Conservation (phyloP, 2,797 vertebrate species). For the Brachyrhaphis roseni region DNA sequence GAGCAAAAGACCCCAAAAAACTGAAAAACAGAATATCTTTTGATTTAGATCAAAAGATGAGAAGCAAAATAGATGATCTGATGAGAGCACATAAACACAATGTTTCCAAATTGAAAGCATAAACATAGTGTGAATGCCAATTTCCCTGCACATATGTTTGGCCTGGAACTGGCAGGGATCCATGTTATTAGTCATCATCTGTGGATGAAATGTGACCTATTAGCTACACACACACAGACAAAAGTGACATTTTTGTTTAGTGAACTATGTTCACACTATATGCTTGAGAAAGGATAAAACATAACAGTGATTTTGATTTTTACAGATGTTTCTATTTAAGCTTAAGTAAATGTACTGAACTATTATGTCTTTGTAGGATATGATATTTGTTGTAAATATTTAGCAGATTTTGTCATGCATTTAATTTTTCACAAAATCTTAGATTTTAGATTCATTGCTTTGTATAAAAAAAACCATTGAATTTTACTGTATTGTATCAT, state of each 20-base stretch:
- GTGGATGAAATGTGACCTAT: conserved; percentile 3
- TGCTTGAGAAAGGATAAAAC: neutral
- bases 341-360: neutral
- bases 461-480: too few species aligned
- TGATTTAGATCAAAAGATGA: conserved; percentile 5
- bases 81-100: conserved; percentile 1
- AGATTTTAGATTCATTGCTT: too few species aligned
- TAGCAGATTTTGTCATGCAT: too few species aligned
- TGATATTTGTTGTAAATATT: too few species aligned
- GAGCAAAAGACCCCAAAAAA: conserved; percentile 2
- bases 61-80: conserved; percentile 11
- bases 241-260: conserved; percentile 4
- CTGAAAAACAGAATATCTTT: conserved; percentile 12
- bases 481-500: too few species aligned
- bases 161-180: neutral
- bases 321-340: neutral
- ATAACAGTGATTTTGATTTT: neutral
- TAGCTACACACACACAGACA: neutral
- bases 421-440: too few species aligned
- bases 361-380: too few species aligned
- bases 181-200: neutral
- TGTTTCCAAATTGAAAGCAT: neutral
- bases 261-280: neutral
- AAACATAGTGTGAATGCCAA: neutral
- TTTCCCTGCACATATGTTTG: neutral